A percentile compares a stretch with the other conserved stretches of the same genome.
These are phyloP conservation scores for Agriopis marginaria DNA, from an alignment of 2,888 invertebrate genomes.

Conservation along the genomic window DNA sequence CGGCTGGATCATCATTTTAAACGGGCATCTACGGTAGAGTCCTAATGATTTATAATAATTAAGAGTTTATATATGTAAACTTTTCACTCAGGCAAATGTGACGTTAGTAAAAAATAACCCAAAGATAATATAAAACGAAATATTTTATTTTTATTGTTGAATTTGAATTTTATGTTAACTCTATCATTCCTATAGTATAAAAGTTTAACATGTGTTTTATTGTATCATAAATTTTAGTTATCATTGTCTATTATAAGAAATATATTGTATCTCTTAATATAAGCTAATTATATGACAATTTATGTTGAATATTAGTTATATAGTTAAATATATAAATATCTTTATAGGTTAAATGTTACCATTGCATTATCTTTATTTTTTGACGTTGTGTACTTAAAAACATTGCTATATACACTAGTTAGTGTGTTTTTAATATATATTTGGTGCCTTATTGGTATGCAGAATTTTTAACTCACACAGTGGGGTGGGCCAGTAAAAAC, in stretches of 20 bases:
- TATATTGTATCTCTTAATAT: constrained; percentile 28
- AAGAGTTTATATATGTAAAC: background rate
- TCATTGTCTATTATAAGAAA: constrained; percentile 43
- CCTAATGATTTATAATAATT: background rate
- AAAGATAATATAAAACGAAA: constrained; percentile 47
- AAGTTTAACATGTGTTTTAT: constrained; percentile 56
- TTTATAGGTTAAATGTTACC: constrained; percentile 36
- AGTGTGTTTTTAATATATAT: constrained; percentile 25
- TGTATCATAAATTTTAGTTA: constrained; percentile 49
- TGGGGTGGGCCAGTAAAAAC: background rate
- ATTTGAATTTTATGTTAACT: constrained; percentile 43
- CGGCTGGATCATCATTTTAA: background rate
- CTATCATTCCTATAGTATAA: constrained; percentile 73
- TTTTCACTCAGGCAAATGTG: background rate
- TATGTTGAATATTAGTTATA: constrained; percentile 25
- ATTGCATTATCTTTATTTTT: constrained; percentile 28
- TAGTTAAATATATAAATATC: constrained; percentile 24
- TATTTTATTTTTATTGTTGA: constrained; percentile 34
- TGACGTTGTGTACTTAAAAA: constrained; percentile 40
- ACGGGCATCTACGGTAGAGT: background rate
- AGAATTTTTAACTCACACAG: background rate
- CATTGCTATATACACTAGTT: constrained; percentile 12
- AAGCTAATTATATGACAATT: constrained; percentile 38
- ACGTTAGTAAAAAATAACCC: constrained; percentile 30
- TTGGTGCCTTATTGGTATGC: constrained; percentile 43